Base-by-base conservation (phyloP, 2,888 invertebrate genomes). In the Achlya flavicornis region DNA sequence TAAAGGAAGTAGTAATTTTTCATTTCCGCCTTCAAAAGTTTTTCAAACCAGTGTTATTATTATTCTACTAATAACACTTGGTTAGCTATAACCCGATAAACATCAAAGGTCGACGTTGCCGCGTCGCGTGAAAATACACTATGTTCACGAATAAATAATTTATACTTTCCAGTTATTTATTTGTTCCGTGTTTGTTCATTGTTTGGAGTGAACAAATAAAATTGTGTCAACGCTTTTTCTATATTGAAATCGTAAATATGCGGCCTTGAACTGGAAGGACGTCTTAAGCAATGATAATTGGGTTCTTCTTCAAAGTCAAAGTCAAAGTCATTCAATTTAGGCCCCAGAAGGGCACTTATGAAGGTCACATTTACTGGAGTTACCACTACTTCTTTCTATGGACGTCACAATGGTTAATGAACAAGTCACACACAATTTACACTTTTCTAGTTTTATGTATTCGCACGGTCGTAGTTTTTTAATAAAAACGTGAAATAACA, bases 121-220 rank as follows among this genome's bases (percentile, higher is more conserved):
- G 26, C 26, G n/a, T 19, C 53, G 53, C 53, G 19, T 53, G 53
- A 53, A 16, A 19, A 19, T 19, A 53, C 10, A 53, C 53, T 19
- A 19, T 53, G 53, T 19, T 53, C 48, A 53, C 19, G 53, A 19
- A 53, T 53, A 53, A 19, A 53, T 53, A 53, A 53, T 53, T n/a
- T 53, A 53, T 53, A 19, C 10, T 10, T 53, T n/a, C 0, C 6
- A 19, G 53, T 53, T n/a, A 53, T n/a, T 53, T 53, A 53, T 53
- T 53, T 53, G 19, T 53, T 53, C 19, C 19, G 53, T 16, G 19
- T 53, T 53, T 19, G 8, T 19, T 53, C 10, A 53, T 10, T 53
- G 48, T 53, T 53, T 19, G 53, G 19, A 53, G 7, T 8, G 16
- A 19, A n/a, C 10, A 19, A 53, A 53, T 46, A n/a, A 46, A 53